phyloP scores from a whole-genome alignment of 2,797 vertebrate genomes.

The Pogoniulus pusillus region DNA sequence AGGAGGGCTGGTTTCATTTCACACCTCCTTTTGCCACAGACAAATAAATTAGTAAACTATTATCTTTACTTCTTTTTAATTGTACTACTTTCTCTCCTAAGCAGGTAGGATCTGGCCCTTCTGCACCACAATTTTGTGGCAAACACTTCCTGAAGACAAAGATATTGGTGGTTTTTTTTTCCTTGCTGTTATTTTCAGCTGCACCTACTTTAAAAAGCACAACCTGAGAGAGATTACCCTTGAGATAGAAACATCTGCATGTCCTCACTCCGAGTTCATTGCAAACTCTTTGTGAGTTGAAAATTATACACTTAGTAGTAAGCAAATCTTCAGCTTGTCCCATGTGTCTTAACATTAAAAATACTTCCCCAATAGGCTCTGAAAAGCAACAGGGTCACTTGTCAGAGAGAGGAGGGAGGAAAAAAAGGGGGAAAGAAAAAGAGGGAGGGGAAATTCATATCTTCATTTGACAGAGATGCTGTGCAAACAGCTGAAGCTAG shows the following conservation, averaged over 20 bases:
- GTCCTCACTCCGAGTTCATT: neutral
- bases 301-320: neutral
- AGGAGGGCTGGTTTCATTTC: neutral
- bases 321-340: neutral
- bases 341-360: neutral
- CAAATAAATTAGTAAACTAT: neutral
- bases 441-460: neutral
- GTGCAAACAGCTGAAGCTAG: neutral
- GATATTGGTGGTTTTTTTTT: neutral
- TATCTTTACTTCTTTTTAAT: neutral
- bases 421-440: neutral
- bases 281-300: neutral
- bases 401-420: neutral
- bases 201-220: neutral
- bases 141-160: neutral
- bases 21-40: neutral
- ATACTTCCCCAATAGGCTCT: neutral
- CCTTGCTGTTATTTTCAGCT: neutral
- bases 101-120: neutral
- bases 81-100: neutral
- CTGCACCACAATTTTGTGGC: neutral
- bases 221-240: neutral
- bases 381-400: neutral
- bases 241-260: neutral
- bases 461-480: neutral